Evolutionary conservation across 37 sponge, comb jelly and placozoan species (phyloP).

Genomic region (Petrosia ficiformis): DNA sequence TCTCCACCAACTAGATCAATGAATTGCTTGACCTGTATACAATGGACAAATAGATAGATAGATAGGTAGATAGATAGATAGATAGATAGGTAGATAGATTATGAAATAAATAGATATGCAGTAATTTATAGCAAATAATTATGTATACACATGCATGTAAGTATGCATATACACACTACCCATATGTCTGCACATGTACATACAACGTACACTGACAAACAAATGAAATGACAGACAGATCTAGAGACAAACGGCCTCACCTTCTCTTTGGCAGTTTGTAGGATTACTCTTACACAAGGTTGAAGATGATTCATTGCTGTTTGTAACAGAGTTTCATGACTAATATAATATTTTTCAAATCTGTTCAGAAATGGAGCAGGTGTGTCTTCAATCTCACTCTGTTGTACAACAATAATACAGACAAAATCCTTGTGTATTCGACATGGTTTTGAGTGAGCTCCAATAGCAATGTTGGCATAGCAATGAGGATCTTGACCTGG

Average conservation of each 20-base stretch:
- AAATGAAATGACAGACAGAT: no score
- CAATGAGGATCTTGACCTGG: conserved; percentile 46
- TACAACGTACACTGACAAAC: no score
- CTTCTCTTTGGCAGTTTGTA: conserved; percentile 53
- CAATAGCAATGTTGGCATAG: conserved; percentile 88
- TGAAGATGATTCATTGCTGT: conserved; percentile 60
- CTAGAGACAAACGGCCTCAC: no score
- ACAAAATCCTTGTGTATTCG: conserved; percentile 73
- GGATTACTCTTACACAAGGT: conserved; percentile 50
- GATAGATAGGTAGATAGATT: no score
- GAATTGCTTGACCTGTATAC: no score
- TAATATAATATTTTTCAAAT: conserved; percentile 83
- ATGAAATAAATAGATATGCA: not conserved
- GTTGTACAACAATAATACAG: conserved; percentile 74
- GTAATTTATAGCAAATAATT: no score
- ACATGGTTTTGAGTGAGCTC: conserved; percentile 76
- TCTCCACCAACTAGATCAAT: conserved; percentile 24
- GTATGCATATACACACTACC: no score
- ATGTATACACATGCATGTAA: no score
- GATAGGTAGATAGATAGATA: no score
- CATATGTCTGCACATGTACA: no score
- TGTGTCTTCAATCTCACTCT: conserved; percentile 63
- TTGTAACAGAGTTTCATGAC: conserved; percentile 65
- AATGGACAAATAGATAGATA: no score
- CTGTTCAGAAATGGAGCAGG: conserved; percentile 87